Percentiles rank a stretch among this genome's conserved stretches.
Conservation (phyloP, 2,797 vertebrate genomes). For the Pseudochaenichthys georgianus region DNA sequence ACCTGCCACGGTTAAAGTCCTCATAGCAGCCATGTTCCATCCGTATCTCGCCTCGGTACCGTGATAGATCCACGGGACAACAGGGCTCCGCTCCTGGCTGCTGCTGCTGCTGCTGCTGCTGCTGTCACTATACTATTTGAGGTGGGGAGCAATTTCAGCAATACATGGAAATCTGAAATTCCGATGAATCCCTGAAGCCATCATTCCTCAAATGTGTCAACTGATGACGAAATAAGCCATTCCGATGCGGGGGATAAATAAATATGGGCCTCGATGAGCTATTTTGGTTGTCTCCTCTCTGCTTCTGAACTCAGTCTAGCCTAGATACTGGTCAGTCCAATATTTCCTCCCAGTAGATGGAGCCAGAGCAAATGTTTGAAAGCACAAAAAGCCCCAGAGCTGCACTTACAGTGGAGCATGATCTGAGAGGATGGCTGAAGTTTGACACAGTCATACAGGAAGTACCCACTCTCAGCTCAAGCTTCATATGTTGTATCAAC, state of each 20-base stretch:
- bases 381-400: slow-evolving; percentile 47
- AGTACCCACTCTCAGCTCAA: slow-evolving; percentile 10
- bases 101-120: neutral
- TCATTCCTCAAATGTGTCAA: slow-evolving; percentile 39
- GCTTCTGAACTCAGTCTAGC: slow-evolving; percentile 74
- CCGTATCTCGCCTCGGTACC: slow-evolving; percentile 66
- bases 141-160: slow-evolving; percentile 58
- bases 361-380: slow-evolving; percentile 74
- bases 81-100: slow-evolving; percentile 63
- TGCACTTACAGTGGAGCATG: slow-evolving; percentile 37
- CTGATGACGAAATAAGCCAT: slow-evolving; percentile 34
- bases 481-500: slow-evolving; percentile 17
- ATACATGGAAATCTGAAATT: slow-evolving; percentile 43
- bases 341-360: slow-evolving; percentile 77
- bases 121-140: slow-evolving; percentile 65
- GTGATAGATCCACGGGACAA: slow-evolving; percentile 74
- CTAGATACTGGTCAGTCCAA: slow-evolving; percentile 66
- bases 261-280: slow-evolving; percentile 57
- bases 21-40: slow-evolving; percentile 92
- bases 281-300: slow-evolving; percentile 73
- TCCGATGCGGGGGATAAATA: slow-evolving; percentile 35
- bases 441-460: slow-evolving; percentile 40
- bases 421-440: slow-evolving; percentile 32
- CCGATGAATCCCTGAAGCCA: slow-evolving; percentile 35
- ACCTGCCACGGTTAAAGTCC: slow-evolving; percentile 91